A percentile compares a stretch with the other conserved stretches of the same genome.
phyloP scores from a whole-genome alignment of 2,888 invertebrate species.

The Tanypteryx hageni region DNA sequence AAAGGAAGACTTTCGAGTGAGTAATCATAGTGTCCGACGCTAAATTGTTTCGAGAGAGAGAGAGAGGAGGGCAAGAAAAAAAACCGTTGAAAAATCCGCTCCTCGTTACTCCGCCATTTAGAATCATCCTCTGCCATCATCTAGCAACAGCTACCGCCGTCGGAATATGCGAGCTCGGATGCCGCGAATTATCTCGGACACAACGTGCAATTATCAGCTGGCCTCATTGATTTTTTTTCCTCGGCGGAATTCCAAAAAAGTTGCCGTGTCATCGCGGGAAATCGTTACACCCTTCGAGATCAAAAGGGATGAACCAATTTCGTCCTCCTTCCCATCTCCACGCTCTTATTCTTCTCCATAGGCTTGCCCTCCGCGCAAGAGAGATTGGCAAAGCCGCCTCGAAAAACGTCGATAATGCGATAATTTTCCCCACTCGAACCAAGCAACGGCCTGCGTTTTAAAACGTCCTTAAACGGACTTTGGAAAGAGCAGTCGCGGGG shows the following conservation, averaged over 20 bases:
- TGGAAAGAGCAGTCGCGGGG: not conserved
- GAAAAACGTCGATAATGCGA: not conserved
- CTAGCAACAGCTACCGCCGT: slow-evolving; percentile 25
- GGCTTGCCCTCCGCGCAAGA: not conserved
- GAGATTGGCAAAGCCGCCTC: not conserved
- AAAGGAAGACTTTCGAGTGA: not conserved
- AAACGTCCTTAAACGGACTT: no score
- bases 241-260: slow-evolving; percentile 6
- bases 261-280: slow-evolving; percentile 52
- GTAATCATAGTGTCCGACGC: not conserved
- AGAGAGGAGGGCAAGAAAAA: not conserved
- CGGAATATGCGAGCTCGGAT: slow-evolving; percentile 17
- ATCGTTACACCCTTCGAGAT: not conserved
- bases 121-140: not conserved
- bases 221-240: slow-evolving; percentile 19
- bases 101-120: slow-evolving; percentile 42
- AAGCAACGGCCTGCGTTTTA: no score
- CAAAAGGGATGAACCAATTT: not conserved
- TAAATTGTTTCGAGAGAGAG: not conserved
- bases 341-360: not conserved
- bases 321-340: not conserved
- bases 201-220: slow-evolving; percentile 57
- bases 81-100: slow-evolving; percentile 17
- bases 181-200: slow-evolving; percentile 1
- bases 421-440: no score